These are phyloP conservation scores for Maniola hyperantus DNA, from an alignment of 2,888 invertebrate genomes.

Conservation along the genomic window DNA sequence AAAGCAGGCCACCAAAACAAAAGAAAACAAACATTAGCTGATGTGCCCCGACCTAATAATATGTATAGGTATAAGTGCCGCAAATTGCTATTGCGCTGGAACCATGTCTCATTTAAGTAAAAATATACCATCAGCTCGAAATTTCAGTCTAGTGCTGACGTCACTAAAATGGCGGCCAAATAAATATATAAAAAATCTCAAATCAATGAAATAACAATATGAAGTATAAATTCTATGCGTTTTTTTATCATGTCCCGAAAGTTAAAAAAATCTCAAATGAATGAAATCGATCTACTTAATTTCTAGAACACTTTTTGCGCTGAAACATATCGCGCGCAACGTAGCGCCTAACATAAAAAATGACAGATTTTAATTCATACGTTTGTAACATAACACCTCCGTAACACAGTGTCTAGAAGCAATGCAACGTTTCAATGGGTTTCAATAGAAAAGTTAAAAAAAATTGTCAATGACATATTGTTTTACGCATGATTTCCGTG, in stretches of 20 bases:
- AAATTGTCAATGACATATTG: not conserved
- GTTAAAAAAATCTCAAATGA: not conserved
- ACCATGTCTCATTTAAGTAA: too few species aligned
- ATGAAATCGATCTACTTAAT: not conserved
- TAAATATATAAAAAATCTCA: too few species aligned
- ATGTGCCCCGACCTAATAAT: too few species aligned
- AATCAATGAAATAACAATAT: too few species aligned
- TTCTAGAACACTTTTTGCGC: constrained; percentile 1
- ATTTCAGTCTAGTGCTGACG: too few species aligned
- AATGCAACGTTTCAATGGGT: not conserved
- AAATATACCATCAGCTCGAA: too few species aligned
- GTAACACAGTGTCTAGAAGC: not conserved
- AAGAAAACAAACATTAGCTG: too few species aligned
- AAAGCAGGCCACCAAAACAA: too few species aligned
- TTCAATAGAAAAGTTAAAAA: not conserved
- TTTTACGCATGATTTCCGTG: not conserved
- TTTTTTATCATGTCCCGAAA: not conserved
- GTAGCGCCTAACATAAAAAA: not conserved
- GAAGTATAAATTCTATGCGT: too few species aligned
- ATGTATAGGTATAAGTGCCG: too few species aligned
- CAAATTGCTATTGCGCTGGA: too few species aligned
- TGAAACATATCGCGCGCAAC: not conserved
- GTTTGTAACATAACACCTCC: constrained; percentile 5
- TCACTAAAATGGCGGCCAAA: too few species aligned
- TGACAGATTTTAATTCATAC: not conserved